phyloP scores from a whole-genome alignment of 2,797 vertebrate species.

The Okamejei kenojei region DNA sequence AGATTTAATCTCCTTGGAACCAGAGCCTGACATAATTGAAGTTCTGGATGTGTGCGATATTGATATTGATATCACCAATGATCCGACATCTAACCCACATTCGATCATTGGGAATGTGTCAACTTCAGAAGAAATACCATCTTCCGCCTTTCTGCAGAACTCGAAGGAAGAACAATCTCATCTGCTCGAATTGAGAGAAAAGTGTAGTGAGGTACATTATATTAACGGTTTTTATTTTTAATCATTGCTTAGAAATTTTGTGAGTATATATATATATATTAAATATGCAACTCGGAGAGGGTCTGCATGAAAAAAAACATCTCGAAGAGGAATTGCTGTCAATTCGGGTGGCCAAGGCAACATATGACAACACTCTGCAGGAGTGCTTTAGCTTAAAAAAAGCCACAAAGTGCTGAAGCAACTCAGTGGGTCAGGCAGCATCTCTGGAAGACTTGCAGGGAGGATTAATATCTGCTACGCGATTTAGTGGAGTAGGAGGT shows the following conservation, averaged over 20 bases:
- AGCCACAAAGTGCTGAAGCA: too few relatives aligned
- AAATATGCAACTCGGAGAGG: not conserved
- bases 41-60: not conserved
- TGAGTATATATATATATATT: not conserved
- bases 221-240: not conserved
- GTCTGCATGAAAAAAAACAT: too few relatives aligned
- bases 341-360: not conserved
- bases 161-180: too few relatives aligned
- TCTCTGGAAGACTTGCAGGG: too few relatives aligned
- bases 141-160: not conserved
- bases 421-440: too few relatives aligned
- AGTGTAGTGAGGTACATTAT: not conserved
- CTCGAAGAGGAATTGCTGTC: not conserved
- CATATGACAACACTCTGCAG: not conserved
- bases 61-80: not conserved
- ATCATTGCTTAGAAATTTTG: not conserved
- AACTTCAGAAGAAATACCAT: not conserved
- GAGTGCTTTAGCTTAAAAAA: not conserved
- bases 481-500: too few relatives aligned
- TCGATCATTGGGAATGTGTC: not conserved
- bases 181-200: not conserved
- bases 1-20: too few relatives aligned
- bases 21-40: not conserved
- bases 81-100: not conserved
- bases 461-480: too few relatives aligned